Base-by-base conservation (phyloP, 2,113 vertebrate genomes). In the Leptosomus discolor region DNA sequence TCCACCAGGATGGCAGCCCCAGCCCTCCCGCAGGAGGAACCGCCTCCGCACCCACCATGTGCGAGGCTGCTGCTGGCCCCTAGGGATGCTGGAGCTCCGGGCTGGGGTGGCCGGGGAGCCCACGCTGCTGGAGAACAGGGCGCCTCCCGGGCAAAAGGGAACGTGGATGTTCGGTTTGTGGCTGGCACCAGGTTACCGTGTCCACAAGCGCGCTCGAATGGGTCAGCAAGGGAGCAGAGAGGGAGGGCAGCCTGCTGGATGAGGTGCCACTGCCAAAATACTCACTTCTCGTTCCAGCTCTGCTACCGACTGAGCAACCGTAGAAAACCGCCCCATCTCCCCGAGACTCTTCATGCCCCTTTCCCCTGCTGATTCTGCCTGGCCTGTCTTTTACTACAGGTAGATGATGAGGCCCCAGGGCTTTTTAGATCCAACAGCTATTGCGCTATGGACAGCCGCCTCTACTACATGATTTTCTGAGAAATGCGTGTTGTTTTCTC, bases 101-200 rank as follows among this genome's bases (percentile, higher is more conserved):
- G 46, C n/a, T 65, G 56, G 51, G 15, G 17, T 30, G 2, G 23
- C 45, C 29, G 41, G 11, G 43, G 36, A 90, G 45, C 22, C 39
- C 0, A 0, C 4, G 15, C 15, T 4, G 2, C 29, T 81, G 57
- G 30, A 65, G 67, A 43, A 39, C 2, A 43, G 13, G 43, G 22
- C 15, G 63, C 11, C 48, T 70, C 43, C 32, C 48, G 48, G 30
- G 46, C 14, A 24, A 61, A 41, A 87, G 14, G 14, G 22, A 46
- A 41, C 12, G 18, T 6, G 32, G 41, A 21, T 46, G 8, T 68
- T 78, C 45, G 12, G 5, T 30, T 77, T 73, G 34, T 15, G 30
- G 54, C 68, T 70, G 19, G 58, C 19, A 17, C 9, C n/a, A 39
- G 9, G 36, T 5, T 56, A 16, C n/a, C 41, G 2, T 16, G 15